Base-by-base conservation (phyloP, 2,113 vertebrate species). In the Nanorana parkeri region DNA sequence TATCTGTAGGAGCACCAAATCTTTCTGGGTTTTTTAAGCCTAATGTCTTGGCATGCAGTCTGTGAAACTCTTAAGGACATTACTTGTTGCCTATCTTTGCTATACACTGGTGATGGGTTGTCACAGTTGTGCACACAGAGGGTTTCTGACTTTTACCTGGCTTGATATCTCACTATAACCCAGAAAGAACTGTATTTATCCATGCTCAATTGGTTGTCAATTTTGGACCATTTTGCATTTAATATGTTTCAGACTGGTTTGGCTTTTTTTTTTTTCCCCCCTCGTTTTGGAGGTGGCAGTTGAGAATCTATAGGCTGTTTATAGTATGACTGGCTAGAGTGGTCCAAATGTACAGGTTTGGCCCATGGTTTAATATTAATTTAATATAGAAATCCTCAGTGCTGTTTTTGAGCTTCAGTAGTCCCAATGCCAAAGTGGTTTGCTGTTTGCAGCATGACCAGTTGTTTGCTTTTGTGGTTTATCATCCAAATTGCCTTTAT, bases 141-240 rank as follows among this genome's bases (percentile, higher is more conserved):
- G 64, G 69, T 51, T 26, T 77, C 10, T 56, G 16, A 60, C 23
- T 26, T 71, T 24, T 26, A 81, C 80, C 80, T 83, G 72, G 80
- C 63, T 68, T 75, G 72, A 76, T 76, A 76, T 83, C 28, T 83
- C 80, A 51, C 80, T 15, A 0, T 41, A 10, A 47, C 11, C 6
- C 41, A 47, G 13, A 47, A 4, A 36, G 32, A 36, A 36, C 2
- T 1, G 41, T 10, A 5, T 41, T 41, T 41, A 5, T 41, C 2
- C 1, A 1, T 15, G 32, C 32, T 47, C 2, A 47, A 11, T 15
- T 47, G 8, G 2, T 47, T 13, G 8, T 47, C 8, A 6, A 47
- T 47, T 47, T 13, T 47, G 13, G 41, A 47, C 13, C 8, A 10
- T 15, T 13, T 47, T 47, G 2, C 8, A 47, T 47, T 6, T 32